These are phyloP conservation scores for Lamprotornis superbus DNA, from an alignment of 2,113 vertebrate species.

Conservation along the genomic window DNA sequence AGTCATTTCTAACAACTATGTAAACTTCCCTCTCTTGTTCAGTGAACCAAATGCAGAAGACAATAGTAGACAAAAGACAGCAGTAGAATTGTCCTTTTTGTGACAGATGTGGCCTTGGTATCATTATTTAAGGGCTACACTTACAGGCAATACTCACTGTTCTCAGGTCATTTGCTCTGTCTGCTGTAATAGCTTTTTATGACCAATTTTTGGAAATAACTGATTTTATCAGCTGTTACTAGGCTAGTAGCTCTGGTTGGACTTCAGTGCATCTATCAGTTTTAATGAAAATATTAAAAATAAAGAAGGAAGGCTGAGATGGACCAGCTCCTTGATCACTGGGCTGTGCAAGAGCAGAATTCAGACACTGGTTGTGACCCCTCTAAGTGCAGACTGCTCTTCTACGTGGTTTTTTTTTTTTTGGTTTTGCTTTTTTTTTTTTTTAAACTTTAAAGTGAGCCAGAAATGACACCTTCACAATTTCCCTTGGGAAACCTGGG, in stretches of 20 bases:
- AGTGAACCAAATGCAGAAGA: background rate
- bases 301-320: background rate
- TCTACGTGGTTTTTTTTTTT: background rate
- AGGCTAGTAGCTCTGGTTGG: background rate
- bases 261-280: background rate
- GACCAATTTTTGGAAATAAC: background rate
- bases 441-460: background rate
- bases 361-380: background rate
- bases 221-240: background rate
- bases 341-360: background rate
- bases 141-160: background rate
- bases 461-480: background rate
- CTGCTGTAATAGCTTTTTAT: background rate
- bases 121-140: background rate
- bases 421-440: background rate
- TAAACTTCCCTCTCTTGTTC: background rate
- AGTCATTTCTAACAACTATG: background rate
- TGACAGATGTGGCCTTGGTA: background rate
- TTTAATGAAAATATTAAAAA: background rate
- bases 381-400: background rate
- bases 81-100: background rate
- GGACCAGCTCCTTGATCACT: background rate
- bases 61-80: background rate
- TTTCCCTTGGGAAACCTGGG: slow-evolving; percentile 13
- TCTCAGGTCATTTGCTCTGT: background rate